Percentiles rank a stretch among this genome's conserved stretches.
Evolutionary conservation across 2,113 vertebrate species (phyloP).

Genomic region (Pithys albifrons): DNA sequence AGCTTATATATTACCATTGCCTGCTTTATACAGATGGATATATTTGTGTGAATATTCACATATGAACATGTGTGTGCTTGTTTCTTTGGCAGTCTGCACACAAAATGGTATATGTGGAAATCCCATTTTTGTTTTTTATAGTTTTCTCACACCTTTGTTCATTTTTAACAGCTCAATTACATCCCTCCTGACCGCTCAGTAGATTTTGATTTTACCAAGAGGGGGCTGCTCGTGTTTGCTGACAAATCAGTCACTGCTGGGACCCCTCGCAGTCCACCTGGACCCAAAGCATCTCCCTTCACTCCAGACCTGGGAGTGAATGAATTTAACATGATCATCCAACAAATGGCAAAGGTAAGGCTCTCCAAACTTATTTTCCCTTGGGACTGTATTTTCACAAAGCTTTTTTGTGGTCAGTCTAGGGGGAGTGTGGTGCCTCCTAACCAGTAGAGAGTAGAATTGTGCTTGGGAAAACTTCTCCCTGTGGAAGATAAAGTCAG

Average conservation of each 20-base stretch:
- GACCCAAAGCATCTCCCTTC: conserved; percentile 43
- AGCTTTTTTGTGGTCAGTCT: not conserved
- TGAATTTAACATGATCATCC: conserved; percentile 83
- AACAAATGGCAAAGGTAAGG: conserved; percentile 84
- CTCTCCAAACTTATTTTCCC: not conserved
- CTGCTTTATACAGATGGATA: not conserved
- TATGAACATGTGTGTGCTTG: not conserved
- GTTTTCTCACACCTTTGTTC: not conserved
- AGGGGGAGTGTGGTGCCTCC: not conserved
- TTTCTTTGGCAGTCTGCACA: not conserved
- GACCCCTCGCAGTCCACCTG: conserved; percentile 33
- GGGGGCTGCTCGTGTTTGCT: conserved; percentile 88
- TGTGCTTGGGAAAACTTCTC: not conserved
- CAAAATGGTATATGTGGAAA: not conserved
- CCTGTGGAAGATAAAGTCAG: not conserved
- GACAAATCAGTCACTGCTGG: conserved; percentile 74
- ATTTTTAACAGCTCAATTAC: conserved; percentile 78
- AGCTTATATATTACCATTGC: not conserved
- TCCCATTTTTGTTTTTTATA: not conserved
- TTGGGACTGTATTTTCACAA: not conserved
- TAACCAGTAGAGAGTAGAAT: not conserved
- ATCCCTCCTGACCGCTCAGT: conserved; percentile 81
- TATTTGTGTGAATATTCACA: not conserved
- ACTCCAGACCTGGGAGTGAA: conserved; percentile 60
- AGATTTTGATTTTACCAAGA: conserved; percentile 89